These are phyloP conservation scores for Pterophyllum scalare DNA, from an alignment of 2,113 vertebrate species.

Conservation along the genomic window DNA sequence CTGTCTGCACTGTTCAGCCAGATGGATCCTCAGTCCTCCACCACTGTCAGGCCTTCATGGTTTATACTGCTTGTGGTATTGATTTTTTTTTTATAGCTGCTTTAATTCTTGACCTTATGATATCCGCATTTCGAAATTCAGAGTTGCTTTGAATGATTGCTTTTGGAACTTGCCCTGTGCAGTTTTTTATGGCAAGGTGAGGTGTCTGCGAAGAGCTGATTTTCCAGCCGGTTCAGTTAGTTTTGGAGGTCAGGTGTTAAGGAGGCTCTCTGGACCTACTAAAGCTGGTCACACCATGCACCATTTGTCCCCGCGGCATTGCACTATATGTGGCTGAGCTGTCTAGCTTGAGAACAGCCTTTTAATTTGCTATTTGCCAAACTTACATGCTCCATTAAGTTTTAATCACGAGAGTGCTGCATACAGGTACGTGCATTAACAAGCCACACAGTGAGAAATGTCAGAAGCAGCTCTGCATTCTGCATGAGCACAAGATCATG, in stretches of 20 bases:
- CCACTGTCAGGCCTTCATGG: slow-evolving; percentile 71
- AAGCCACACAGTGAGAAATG: slow-evolving; percentile 44
- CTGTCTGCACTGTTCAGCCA: slow-evolving; percentile 65
- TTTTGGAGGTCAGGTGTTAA: slow-evolving; percentile 40
- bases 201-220: slow-evolving; percentile 17
- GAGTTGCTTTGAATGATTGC: slow-evolving; percentile 60
- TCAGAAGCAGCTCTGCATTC: slow-evolving; percentile 35
- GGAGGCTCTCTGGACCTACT: not conserved
- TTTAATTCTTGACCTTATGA: slow-evolving; percentile 69
- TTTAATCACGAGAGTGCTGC: slow-evolving; percentile 61
- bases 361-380: slow-evolving; percentile 57
- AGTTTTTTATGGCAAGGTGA: slow-evolving; percentile 22
- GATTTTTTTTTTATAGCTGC: slow-evolving; percentile 75
- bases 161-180: slow-evolving; percentile 45
- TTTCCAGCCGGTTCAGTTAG: not conserved
- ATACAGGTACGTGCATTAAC: slow-evolving; percentile 57
- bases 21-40: slow-evolving; percentile 66
- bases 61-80: slow-evolving; percentile 79
- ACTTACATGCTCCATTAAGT: slow-evolving; percentile 62
- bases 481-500: slow-evolving; percentile 38
- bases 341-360: slow-evolving; percentile 31
- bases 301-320: slow-evolving; percentile 26
- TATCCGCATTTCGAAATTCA: slow-evolving; percentile 67
- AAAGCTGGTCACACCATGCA: slow-evolving; percentile 38
- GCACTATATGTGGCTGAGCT: not conserved